phyloP scores from a whole-genome alignment of 1,140 invertebrate genomes.

The Mamestra configurata region DNA sequence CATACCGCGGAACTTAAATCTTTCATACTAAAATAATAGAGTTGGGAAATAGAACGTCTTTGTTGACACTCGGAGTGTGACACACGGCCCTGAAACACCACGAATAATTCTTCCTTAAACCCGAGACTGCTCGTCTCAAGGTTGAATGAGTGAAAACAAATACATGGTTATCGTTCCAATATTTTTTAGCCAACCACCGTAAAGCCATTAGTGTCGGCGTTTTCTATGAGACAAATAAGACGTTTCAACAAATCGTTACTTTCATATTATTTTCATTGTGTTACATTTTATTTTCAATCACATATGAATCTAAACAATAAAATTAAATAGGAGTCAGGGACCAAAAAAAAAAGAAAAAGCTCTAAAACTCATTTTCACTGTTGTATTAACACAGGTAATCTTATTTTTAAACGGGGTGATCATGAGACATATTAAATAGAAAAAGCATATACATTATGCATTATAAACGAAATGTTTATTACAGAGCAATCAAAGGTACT shows the following conservation, averaged over 20 bases:
- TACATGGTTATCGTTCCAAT: constrained; percentile 13
- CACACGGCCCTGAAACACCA: constrained; percentile 41
- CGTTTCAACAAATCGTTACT: background rate
- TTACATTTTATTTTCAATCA: background rate
- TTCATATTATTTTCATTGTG: no score
- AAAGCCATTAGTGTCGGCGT: constrained; percentile 29
- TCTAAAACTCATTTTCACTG: background rate
- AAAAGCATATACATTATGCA: background rate
- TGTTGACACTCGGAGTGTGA: constrained; percentile 53
- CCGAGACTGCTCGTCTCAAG: constrained; percentile 8
- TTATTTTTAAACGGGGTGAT: background rate
- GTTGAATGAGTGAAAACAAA: background rate
- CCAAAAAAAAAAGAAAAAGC: background rate
- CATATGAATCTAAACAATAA: background rate
- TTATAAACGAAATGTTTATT: background rate
- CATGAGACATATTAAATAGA: background rate
- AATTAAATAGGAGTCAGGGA: constrained; percentile 9
- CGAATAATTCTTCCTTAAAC: constrained; percentile 29
- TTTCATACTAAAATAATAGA: constrained; percentile 61
- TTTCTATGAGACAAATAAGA: constrained; percentile 14
- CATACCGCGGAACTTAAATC: constrained; percentile 57
- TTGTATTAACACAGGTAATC: background rate
- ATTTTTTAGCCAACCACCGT: constrained; percentile 27
- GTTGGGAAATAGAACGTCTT: constrained; percentile 59
- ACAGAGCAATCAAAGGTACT: no score